Evolutionary conservation across 2,888 invertebrate species (phyloP), one percentile per base, ranked within the genome.

Genomic region (Ichneumoninae sp.): DNA sequence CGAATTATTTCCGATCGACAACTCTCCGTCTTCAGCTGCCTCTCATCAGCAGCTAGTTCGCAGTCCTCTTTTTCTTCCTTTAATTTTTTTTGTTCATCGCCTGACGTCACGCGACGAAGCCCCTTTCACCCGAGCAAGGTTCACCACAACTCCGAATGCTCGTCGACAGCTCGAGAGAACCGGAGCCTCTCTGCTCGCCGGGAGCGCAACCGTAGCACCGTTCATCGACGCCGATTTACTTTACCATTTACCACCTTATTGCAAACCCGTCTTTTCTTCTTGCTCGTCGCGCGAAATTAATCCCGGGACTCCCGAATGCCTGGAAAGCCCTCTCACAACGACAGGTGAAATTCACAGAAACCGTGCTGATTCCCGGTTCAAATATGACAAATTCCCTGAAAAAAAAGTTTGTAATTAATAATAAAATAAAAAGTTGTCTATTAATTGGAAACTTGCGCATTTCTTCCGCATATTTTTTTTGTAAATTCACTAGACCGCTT

Each of bases 81-180:
- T 7, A n/a, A 69, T 60, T 71, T 70, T 76, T 72, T 50, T 22
- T 66, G 62, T 36, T 52, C 26, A 70, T 71, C 36, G 52, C 65
- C n/a, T 88, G 86, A 87, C 87, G 88, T 87, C 88, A 88, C 76
- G 66, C 62, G 70, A 30, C 81, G 75, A 84, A 87, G 83, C 86
- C 86, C 88, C 88, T 88, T 88, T 89, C 88, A 88, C 87, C 88
- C 81, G 85, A 80, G 76, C 77, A 80, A 87, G 86, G 82, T 85
- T 87, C 84, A 87, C 66, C 66, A 52, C 52, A 40, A 33, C 33
- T 44, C 52, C 66, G 75, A 36, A 40, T 36, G 52, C 62, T 50
- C 52, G 75, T 62, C 19, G 74, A 30, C 30, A 33, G 62, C 62
- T 26, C 40, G n/a, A 33, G 50, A 30, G 22, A 52, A 50, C 50